Evolutionary conservation across 2,888 invertebrate genomes (phyloP).

Genomic region (Torymus tubicola): DNA sequence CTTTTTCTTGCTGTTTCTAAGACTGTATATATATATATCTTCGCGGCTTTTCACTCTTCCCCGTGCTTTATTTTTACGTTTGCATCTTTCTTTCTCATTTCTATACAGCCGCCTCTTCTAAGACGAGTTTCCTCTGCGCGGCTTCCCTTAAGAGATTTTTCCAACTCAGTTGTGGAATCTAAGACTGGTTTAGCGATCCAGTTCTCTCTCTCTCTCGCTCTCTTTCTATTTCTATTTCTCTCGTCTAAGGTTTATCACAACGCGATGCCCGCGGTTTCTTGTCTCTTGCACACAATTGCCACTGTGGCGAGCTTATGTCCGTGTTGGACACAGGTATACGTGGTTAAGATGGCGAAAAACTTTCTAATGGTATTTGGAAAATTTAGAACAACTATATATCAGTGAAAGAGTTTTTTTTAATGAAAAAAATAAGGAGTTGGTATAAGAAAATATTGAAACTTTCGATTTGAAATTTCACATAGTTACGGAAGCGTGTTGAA

Average conservation of each 20-base stretch:
- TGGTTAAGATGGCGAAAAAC: no score
- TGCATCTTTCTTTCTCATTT: constrained; percentile 6
- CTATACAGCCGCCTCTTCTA: constrained; percentile 31
- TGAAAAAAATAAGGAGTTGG: no score
- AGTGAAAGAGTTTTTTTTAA: no score
- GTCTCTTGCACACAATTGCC: background rate
- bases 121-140: constrained; percentile 65
- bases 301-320: no score
- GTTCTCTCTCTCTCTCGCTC: constrained; percentile 53
- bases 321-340: constrained; percentile 33
- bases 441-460: no score
- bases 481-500: no score
- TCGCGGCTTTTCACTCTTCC: constrained; percentile 51
- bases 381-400: no score
- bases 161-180: constrained; percentile 64
- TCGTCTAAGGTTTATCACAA: constrained; percentile 2
- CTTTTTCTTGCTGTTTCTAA: constrained; percentile 42
- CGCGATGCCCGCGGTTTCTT: constrained; percentile 35
- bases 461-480: no score
- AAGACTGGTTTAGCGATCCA: constrained; percentile 67
- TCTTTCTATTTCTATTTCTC: background rate
- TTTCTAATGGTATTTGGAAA: no score
- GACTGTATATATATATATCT: constrained; percentile 45
- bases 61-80: constrained; percentile 50
- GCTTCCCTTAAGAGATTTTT: constrained; percentile 60